Evolutionary conservation across 2,113 vertebrate genomes (phyloP), one percentile per base, ranked within the genome.

Genomic region (Callithrix jacchus): DNA sequence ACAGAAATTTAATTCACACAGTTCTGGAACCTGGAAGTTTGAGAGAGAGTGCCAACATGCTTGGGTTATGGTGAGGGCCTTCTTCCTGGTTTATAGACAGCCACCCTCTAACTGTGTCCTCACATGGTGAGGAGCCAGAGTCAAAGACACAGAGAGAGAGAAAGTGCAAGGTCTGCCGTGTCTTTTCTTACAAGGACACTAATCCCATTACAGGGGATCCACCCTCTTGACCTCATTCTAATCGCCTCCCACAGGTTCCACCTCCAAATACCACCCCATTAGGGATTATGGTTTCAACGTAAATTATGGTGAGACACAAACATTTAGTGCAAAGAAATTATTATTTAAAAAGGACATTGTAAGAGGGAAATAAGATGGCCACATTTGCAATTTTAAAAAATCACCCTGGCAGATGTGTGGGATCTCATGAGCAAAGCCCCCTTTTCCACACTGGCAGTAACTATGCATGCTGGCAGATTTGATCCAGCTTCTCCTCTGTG

Each of bases 101-200:
- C 23, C 23, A 27, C 6, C 40, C 56, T 25, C 49, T 52, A 20
- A 2, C 42, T 32, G 3, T 77, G 82, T 58, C 16, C 71, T 42
- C 77, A 77, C 12, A 32, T 3, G 27, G 20, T 3, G 4, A 42
- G 23, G 45, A 42, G 35, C 32, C 25, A 47, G 74, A 77, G 4
- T 35, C 18, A 52, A 20, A 47, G 20, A 93, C 20, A 74, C 11
- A 81, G 76, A 56, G 3, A 47, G n/a, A 10, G 16, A 56, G n/a
- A 27, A 4, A n/a, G 9, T 9, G 30, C 3, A 3, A 20, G 49
- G 1, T 35, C 42, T n/a, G 27, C 4, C 32, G 21, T 30, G 11
- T 66, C 54, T 92, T 47, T 85, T 84, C 47, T 68, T 8, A 45
- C 0, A 9, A 74, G 5, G 52, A 35, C 35, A 58, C 37, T 32